phyloP scores from a whole-genome alignment of 2,888 invertebrate genomes.

The Pyrrhosoma nymphula region DNA sequence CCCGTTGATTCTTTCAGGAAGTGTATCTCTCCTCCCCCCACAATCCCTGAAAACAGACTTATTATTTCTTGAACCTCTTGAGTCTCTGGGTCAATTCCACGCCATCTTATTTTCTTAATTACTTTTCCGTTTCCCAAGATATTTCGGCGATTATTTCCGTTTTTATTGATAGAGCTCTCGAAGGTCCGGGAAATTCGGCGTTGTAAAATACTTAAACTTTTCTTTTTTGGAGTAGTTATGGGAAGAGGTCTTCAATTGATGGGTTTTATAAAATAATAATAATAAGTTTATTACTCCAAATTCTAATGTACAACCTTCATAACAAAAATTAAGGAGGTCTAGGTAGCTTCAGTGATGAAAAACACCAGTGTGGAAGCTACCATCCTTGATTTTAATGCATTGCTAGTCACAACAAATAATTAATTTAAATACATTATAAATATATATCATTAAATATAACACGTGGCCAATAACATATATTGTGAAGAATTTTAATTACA shows the following conservation, averaged over 20 bases:
- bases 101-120: neutral
- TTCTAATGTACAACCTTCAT: too few species aligned
- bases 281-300: too few species aligned
- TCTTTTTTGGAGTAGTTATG: neutral
- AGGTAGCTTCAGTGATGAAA: too few species aligned
- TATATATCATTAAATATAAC: too few species aligned
- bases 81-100: neutral
- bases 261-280: too few species aligned
- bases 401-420: too few species aligned
- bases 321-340: too few species aligned
- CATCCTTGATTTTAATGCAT: too few species aligned
- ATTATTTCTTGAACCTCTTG: conserved; percentile 2
- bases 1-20: neutral
- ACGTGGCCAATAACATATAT: too few species aligned
- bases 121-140: neutral
- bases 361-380: too few species aligned
- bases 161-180: neutral
- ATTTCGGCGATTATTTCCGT: neutral
- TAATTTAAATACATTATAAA: too few species aligned
- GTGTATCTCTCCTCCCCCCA: neutral
- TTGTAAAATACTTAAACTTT: neutral
- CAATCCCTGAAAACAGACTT: neutral
- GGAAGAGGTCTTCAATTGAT: neutral
- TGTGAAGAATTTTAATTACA: too few species aligned
- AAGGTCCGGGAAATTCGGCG: neutral